A percentile compares a stretch with the other conserved stretches of the same genome.
Evolutionary conservation across 2,797 vertebrate species (phyloP).

Genomic region (Pangasius djambal): DNA sequence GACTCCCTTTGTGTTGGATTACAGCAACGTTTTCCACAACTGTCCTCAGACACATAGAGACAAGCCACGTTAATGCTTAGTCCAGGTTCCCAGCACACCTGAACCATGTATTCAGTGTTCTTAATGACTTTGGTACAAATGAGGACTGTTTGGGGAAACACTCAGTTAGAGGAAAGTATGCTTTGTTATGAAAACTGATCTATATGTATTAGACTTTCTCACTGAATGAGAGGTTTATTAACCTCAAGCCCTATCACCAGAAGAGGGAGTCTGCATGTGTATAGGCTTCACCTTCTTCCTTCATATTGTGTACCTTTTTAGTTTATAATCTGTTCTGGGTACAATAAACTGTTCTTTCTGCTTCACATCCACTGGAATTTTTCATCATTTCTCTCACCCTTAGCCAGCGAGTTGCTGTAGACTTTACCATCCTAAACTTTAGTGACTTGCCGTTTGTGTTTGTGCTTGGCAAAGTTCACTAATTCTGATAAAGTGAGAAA

Average conservation of each 20-base stretch:
- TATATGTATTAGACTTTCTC: slow-evolving; percentile 45
- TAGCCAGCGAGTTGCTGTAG: not conserved
- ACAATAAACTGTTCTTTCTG: slow-evolving; percentile 91
- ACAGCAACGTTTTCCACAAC: slow-evolving; percentile 10
- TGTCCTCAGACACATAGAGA: not conserved
- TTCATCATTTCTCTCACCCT: slow-evolving; percentile 42
- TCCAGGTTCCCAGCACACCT: not conserved
- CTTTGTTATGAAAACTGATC: slow-evolving; percentile 54
- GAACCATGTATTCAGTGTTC: slow-evolving; percentile 4
- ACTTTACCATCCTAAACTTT: not conserved
- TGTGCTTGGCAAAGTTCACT: not conserved
- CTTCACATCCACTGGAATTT: slow-evolving; percentile 70
- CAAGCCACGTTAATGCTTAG: not conserved
- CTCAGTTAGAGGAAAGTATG: slow-evolving; percentile 51
- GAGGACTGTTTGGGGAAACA: not conserved
- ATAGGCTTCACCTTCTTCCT: slow-evolving; percentile 67
- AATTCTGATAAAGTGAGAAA: not conserved
- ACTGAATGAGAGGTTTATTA: slow-evolving; percentile 41
- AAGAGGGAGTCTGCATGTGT: slow-evolving; percentile 70
- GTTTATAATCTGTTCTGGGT: slow-evolving; percentile 93
- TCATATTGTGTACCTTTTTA: slow-evolving; percentile 78
- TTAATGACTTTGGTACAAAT: not conserved
- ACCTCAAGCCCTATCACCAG: slow-evolving; percentile 46
- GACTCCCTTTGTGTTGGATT: slow-evolving; percentile 55
- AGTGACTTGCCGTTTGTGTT: not conserved